These are phyloP conservation scores for Drosophila borealis DNA, from an alignment of 2,888 invertebrate species.

Conservation along the genomic window DNA sequence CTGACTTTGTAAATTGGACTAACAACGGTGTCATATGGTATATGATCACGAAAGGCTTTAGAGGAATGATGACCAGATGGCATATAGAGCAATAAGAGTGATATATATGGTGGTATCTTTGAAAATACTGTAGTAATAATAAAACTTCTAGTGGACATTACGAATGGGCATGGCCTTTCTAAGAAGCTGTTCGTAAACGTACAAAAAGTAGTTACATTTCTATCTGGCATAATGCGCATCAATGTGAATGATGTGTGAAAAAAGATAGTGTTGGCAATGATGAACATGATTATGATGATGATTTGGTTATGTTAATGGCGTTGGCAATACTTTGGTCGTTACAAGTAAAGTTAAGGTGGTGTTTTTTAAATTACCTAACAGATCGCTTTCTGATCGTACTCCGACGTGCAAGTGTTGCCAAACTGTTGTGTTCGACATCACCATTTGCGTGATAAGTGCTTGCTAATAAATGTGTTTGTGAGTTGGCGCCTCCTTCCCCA, in stretches of 20 bases:
- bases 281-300: slow-evolving; percentile 11
- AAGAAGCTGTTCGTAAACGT: not conserved
- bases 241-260: not conserved
- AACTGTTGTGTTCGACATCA: slow-evolving; percentile 86
- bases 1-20: no score
- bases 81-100: no score
- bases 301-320: slow-evolving; percentile 26
- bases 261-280: not conserved
- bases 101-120: no score
- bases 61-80: no score
- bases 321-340: slow-evolving; percentile 58
- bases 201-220: not conserved
- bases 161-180: not conserved
- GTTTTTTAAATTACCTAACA: slow-evolving; percentile 87
- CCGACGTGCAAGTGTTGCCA: slow-evolving; percentile 90
- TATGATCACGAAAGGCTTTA: no score
- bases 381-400: slow-evolving; percentile 89
- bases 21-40: no score
- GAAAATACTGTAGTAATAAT: not conserved
- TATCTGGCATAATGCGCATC: slow-evolving; percentile 4
- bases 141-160: not conserved
- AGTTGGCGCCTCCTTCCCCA: slow-evolving; percentile 84
- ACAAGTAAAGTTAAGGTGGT: slow-evolving; percentile 56
- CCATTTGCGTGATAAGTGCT: slow-evolving; percentile 84
- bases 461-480: slow-evolving; percentile 86